These are phyloP conservation scores for Ceratosolen fusciceps DNA, from an alignment of 1,140 invertebrate genomes.

Conservation along the genomic window DNA sequence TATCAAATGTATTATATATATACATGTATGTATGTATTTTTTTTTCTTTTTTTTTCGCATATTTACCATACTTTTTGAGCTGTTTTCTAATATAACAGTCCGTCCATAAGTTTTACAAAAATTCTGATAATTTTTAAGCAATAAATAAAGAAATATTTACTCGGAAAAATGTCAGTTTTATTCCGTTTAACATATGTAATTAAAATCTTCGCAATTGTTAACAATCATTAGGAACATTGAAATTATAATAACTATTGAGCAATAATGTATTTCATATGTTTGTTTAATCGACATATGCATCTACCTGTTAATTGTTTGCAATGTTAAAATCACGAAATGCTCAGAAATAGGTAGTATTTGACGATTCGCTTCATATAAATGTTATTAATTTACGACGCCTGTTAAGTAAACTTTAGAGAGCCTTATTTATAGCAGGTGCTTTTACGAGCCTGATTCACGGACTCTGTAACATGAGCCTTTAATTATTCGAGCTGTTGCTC, in stretches of 20 bases:
- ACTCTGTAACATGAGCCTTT: too few relatives aligned
- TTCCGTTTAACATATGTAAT: background rate
- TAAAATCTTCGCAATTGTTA: background rate
- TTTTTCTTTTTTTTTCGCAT: too few relatives aligned
- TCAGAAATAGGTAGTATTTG: background rate
- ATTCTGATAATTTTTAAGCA: background rate
- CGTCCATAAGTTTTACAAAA: background rate
- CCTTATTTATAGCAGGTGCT: too few relatives aligned
- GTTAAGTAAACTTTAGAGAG: too few relatives aligned
- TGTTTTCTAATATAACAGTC: background rate
- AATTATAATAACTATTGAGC: background rate
- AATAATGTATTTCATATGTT: background rate
- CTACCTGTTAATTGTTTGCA: background rate
- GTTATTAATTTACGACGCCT: too few relatives aligned
- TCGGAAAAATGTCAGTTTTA: background rate
- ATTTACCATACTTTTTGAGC: slow-evolving; percentile 13
- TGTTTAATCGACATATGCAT: background rate
- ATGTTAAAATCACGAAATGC: background rate
- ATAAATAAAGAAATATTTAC: slow-evolving; percentile 1
- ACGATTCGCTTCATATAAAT: too few relatives aligned
- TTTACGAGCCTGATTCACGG: too few relatives aligned
- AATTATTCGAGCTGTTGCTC: too few relatives aligned
- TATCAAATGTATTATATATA: slow-evolving; percentile 20
- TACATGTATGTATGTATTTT: background rate
- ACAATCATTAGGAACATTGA: background rate